Percentiles rank a stretch among this genome's conserved stretches.
Evolutionary conservation across 2,113 vertebrate species (phyloP).

Genomic region (Calyptomena viridis): DNA sequence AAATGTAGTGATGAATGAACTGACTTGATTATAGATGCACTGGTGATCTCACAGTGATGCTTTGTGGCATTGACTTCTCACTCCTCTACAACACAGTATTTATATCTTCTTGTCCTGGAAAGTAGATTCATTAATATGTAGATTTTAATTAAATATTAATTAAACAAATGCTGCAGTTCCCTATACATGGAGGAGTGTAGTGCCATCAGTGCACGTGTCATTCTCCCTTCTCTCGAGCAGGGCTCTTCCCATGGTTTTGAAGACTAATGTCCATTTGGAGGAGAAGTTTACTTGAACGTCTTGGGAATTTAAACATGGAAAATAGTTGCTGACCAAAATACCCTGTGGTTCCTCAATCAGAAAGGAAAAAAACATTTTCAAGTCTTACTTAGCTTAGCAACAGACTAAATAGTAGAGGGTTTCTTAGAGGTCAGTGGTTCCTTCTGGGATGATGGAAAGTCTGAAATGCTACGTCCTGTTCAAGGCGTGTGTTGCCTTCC

Average conservation of each 20-base stretch:
- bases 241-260: not conserved
- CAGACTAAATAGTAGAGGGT: not conserved
- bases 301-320: not conserved
- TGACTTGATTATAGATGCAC: not conserved
- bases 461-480: not conserved
- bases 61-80: not conserved
- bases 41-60: not conserved
- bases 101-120: not conserved
- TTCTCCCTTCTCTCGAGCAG: rapidly evolving
- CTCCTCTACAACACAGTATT: not conserved
- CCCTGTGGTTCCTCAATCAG: not conserved
- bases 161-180: not conserved
- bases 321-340: not conserved
- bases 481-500: not conserved
- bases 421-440: not conserved
- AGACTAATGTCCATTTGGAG: not conserved
- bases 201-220: rapidly evolving
- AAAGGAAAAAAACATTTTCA: not conserved
- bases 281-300: not conserved
- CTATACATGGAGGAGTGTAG: rapidly evolving
- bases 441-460: not conserved
- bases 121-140: not conserved
- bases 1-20: not conserved
- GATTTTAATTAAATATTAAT: not conserved
- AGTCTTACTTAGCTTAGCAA: not conserved